Evolutionary conservation across 1,140 invertebrate species (phyloP).

Genomic region (Drosophila kepulauana): DNA sequence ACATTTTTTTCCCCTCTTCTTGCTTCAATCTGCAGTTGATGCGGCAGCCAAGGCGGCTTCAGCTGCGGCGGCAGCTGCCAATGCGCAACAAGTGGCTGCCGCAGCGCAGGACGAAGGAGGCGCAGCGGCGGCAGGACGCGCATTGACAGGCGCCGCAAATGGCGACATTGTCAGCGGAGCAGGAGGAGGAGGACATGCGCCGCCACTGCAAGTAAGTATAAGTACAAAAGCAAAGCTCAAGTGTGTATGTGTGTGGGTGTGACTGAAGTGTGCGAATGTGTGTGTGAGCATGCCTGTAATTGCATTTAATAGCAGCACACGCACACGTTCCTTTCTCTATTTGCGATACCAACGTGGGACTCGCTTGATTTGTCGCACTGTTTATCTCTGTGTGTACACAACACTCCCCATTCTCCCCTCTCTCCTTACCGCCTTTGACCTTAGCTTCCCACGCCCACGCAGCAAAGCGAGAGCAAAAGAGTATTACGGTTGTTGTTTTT

Average conservation of each 20-base stretch:
- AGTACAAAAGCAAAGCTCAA: slow-evolving; percentile 66
- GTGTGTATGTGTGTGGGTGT: slow-evolving; percentile 45
- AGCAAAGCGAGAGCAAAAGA: background rate
- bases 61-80: slow-evolving; percentile 53
- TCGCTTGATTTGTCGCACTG: slow-evolving; percentile 69
- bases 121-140: slow-evolving; percentile 26
- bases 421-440: background rate
- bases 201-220: slow-evolving; percentile 88
- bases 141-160: slow-evolving; percentile 86
- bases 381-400: slow-evolving; percentile 41
- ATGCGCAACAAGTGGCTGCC: slow-evolving; percentile 68
- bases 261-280: slow-evolving; percentile 35
- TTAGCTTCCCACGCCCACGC: background rate
- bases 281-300: slow-evolving; percentile 67
- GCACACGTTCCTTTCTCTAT: slow-evolving; percentile 28
- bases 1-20: slow-evolving; percentile 2
- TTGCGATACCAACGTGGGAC: slow-evolving; percentile 35
- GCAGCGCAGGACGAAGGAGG: slow-evolving; percentile 68
- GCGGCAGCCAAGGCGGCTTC: slow-evolving; percentile 61
- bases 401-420: no score
- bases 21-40: slow-evolving; percentile 62
- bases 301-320: slow-evolving; percentile 69
- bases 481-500: slow-evolving; percentile 48
- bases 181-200: slow-evolving; percentile 83
- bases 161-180: slow-evolving; percentile 86